Base-by-base conservation (phyloP, 2,888 invertebrate species). In the Cryptops parisi region DNA sequence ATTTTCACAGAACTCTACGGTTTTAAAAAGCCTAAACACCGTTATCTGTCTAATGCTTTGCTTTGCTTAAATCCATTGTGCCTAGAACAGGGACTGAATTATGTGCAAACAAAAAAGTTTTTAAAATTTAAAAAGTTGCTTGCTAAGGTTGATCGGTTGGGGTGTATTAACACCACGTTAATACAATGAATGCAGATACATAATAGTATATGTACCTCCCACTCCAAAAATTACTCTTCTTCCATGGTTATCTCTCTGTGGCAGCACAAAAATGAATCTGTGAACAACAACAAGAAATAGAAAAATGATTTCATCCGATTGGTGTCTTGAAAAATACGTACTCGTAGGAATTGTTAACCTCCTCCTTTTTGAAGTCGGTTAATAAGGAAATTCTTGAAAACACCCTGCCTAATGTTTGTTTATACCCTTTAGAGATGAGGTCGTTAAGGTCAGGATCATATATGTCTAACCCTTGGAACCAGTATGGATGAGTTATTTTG, bases 221-320 rank as follows among this genome's bases (percentile, higher is more conserved):
- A 82, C 76, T 60, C 80, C 81, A 60, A 86, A 77, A 60, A 86
- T 76, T 46, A 86, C 81, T 55, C 84, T 76, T 53, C 86, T 76
- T 6, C 85, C 84, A 60, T 75, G 69, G 58, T 74, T 74, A 68
- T 87, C 86, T 62, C 82, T 76, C 67, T 80, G 79, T 17, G 86
- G 86, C 59, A 83, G 80, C 48, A 79, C 81, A 67, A 86, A 84
- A 60, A 84, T 74, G 67, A 82, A 84, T 62, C 85, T 81, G 72
- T 51, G 72, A 72, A 56, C 45, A 39, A 1, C 15, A 17, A 40
- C 15, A 33, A 33, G 9, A 9, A 15, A 33, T n/a, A n/a, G n/a
- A n/a, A n/a, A n/a, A n/a, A n/a, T n/a, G n/a, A n/a, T n/a, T n/a
- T n/a, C n/a, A n/a, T n/a, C n/a, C n/a, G n/a, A n/a, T n/a, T n/a